A percentile compares a stretch with the other conserved stretches of the same genome.
phyloP scores from a whole-genome alignment of 2,113 vertebrate genomes.

The Patagioenas fasciata region DNA sequence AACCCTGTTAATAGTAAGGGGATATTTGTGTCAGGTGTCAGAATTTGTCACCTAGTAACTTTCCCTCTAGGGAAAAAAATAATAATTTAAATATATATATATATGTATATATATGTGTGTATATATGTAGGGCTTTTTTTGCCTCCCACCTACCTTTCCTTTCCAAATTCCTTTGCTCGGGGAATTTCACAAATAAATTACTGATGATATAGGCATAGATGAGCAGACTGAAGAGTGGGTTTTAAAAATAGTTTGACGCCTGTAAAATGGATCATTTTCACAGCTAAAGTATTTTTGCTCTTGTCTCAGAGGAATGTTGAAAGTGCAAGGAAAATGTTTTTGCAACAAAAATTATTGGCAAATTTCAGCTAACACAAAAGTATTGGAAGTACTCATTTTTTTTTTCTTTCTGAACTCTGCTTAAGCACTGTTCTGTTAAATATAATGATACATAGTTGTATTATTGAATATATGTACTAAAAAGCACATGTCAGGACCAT shows the following conservation, averaged over 20 bases:
- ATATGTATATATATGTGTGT: neutral
- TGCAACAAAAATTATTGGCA: conserved; percentile 54
- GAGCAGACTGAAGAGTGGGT: conserved; percentile 33
- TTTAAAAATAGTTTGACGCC: conserved; percentile 53
- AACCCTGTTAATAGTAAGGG: neutral
- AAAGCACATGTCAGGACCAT: neutral
- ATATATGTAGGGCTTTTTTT: neutral
- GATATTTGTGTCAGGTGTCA: neutral
- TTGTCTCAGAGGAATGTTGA: conserved; percentile 25
- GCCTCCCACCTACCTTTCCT: conserved; percentile 21
- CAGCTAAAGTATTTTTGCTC: conserved; percentile 43
- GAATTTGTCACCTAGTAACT: neutral
- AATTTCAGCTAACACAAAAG: conserved; percentile 33
- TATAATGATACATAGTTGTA: neutral
- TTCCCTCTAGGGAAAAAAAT: neutral
- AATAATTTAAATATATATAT: no score
- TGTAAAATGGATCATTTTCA: conserved; percentile 58
- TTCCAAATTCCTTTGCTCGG: neutral
- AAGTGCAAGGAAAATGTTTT: conserved; percentile 55
- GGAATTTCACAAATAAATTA: conserved; percentile 48
- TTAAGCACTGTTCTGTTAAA: neutral
- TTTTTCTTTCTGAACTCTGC: neutral
- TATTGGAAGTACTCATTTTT: neutral
- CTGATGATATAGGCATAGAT: conserved; percentile 13
- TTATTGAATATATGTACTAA: neutral